Evolutionary conservation across 2,113 vertebrate genomes (phyloP).

Genomic region (Pungitius pungitius): DNA sequence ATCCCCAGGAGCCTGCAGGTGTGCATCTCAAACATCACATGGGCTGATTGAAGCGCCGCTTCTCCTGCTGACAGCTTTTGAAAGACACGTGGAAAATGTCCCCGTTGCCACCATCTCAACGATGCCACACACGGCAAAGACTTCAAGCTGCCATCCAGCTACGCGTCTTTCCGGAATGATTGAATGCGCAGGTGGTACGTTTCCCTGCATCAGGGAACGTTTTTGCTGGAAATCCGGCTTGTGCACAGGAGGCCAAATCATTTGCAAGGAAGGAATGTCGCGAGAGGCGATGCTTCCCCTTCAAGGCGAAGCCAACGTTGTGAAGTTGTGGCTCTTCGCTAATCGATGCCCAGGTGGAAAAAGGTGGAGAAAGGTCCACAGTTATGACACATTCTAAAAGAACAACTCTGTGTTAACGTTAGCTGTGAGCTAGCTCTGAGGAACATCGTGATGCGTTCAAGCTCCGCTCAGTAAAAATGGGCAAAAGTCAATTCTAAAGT

Average conservation of each 20-base stretch:
- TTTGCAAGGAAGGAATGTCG: background rate
- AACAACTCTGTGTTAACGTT: background rate
- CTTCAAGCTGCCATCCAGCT: conserved; percentile 12
- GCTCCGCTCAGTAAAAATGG: background rate
- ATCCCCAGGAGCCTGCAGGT: background rate
- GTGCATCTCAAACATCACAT: conserved; percentile 1
- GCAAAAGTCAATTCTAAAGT: background rate
- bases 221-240: background rate
- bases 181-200: background rate
- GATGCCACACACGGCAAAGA: conserved; percentile 2
- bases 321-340: background rate
- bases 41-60: background rate
- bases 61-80: background rate
- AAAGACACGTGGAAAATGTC: conserved; percentile 1
- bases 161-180: background rate
- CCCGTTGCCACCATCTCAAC: background rate
- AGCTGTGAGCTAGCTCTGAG: background rate
- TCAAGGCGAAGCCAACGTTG: background rate
- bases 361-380: too few relatives aligned
- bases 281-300: background rate
- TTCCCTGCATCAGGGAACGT: background rate
- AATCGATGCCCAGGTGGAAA: too few relatives aligned
- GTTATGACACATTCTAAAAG: too few relatives aligned
- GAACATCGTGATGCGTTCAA: background rate
- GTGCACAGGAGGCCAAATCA: conserved; percentile 14